These are phyloP conservation scores for Cheracebus regulus DNA, from an alignment of 2,797 vertebrate genomes.

Conservation along the genomic window DNA sequence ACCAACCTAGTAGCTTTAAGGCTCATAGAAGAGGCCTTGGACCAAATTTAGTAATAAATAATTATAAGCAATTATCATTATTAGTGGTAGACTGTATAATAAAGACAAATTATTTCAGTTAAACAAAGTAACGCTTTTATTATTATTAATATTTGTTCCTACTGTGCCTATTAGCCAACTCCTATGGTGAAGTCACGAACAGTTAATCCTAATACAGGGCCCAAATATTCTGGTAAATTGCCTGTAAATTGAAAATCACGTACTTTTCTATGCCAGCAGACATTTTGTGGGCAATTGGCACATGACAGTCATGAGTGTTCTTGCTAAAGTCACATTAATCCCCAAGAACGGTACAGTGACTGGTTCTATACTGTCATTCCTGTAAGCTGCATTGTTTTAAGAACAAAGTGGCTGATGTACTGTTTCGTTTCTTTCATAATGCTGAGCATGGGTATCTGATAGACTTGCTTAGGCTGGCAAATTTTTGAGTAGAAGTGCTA, in stretches of 20 bases:
- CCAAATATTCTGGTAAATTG: not conserved
- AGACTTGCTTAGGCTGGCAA: slow-evolving; percentile 77
- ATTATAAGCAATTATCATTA: not conserved
- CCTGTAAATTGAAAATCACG: not conserved
- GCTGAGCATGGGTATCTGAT: slow-evolving; percentile 59
- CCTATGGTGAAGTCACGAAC: not conserved
- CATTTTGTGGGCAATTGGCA: not conserved
- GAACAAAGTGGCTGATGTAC: slow-evolving; percentile 43
- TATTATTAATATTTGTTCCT: not conserved
- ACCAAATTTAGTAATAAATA: slow-evolving; percentile 9
- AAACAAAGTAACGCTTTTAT: not conserved
- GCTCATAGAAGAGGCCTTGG: not conserved
- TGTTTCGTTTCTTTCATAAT: slow-evolving; percentile 64
- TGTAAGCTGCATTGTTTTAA: not conserved
- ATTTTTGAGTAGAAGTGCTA: slow-evolving; percentile 70
- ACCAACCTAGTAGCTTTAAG: not conserved
- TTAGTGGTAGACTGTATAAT: not conserved
- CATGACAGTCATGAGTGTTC: slow-evolving; percentile 34
- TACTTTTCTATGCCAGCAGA: not conserved
- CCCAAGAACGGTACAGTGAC: not conserved
- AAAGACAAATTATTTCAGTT: not conserved
- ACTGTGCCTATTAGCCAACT: not conserved
- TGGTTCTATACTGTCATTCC: not conserved
- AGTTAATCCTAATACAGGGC: not conserved
- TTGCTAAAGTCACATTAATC: slow-evolving; percentile 20